A percentile compares a stretch with the other conserved stretches of the same genome.
Evolutionary conservation across 2,797 vertebrate genomes (phyloP).

Genomic region (Cynopterus sphinx): DNA sequence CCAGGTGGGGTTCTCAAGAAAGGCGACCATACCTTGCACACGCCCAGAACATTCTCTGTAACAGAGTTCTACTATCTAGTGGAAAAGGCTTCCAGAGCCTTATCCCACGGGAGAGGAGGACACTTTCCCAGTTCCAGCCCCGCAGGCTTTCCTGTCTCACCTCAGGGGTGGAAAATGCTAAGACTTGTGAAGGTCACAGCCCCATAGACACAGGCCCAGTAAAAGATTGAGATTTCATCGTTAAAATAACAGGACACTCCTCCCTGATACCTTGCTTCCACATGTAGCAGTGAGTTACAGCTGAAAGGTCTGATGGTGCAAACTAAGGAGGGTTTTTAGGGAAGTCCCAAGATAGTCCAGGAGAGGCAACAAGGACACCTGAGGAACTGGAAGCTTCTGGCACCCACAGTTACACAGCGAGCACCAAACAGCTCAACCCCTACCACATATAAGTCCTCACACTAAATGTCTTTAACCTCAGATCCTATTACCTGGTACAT

Average conservation of each 20-base stretch:
- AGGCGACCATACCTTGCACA: neutral
- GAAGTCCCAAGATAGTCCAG: neutral
- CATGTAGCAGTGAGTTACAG: neutral
- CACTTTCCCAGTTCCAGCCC: neutral
- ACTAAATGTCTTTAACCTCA: neutral
- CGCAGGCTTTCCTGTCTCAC: neutral
- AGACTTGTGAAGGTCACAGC: neutral
- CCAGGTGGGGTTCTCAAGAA: neutral
- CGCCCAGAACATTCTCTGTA: neutral
- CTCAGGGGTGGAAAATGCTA: neutral
- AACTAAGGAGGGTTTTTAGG: neutral
- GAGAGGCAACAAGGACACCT: neutral
- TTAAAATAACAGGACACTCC: neutral
- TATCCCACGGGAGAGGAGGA: neutral
- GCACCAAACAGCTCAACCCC: neutral
- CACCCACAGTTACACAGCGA: neutral
- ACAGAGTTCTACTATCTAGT: neutral
- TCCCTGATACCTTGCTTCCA: neutral
- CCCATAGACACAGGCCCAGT: neutral
- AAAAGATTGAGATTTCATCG: neutral
- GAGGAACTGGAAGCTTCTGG: neutral
- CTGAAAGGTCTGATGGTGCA: too few species aligned
- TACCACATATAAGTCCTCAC: neutral
- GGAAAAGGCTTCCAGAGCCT: neutral
- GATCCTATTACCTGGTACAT: neutral